A percentile compares a stretch with the other conserved stretches of the same genome.
phyloP scores from a whole-genome alignment of 1,140 invertebrate genomes.

The Cydia fagiglandana region DNA sequence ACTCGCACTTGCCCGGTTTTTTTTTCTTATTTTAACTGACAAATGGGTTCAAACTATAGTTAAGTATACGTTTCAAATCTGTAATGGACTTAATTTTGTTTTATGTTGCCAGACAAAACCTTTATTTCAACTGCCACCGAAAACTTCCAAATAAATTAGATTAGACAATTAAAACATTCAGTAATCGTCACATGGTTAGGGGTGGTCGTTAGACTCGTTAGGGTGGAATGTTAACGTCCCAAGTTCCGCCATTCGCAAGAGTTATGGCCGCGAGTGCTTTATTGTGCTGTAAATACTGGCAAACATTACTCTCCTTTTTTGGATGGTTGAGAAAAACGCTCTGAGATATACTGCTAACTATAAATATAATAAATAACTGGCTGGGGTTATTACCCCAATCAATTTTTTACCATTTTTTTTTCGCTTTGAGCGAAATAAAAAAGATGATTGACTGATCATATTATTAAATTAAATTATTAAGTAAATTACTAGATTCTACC shows the following conservation, averaged over 20 bases:
- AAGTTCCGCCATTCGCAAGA: constrained; percentile 41
- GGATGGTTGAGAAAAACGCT: neutral
- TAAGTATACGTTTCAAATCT: too few species aligned
- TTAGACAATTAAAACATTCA: constrained; percentile 11
- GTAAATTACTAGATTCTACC: too few species aligned
- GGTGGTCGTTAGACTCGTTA: constrained; percentile 13
- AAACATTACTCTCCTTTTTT: constrained; percentile 13
- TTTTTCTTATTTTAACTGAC: too few species aligned
- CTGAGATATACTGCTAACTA: neutral
- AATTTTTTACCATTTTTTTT: too few species aligned
- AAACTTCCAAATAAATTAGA: constrained; percentile 2
- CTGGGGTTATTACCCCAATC: too few species aligned
- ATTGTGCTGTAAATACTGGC: constrained; percentile 30
- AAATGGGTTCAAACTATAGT: too few species aligned
- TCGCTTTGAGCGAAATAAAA: too few species aligned
- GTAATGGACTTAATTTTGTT: too few species aligned
- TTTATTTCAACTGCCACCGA: neutral
- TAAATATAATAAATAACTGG: neutral
- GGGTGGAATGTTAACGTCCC: constrained; percentile 46
- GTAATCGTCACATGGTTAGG: constrained; percentile 6
- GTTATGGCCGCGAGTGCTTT: constrained; percentile 44
- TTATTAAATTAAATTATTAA: too few species aligned
- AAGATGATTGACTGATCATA: too few species aligned
- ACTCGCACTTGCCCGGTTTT: too few species aligned
- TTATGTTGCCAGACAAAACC: neutral